A percentile compares a stretch with the other conserved stretches of the same genome.
These are phyloP conservation scores for Drosophila paramelanica DNA, from an alignment of 2,888 invertebrate species.

Conservation along the genomic window DNA sequence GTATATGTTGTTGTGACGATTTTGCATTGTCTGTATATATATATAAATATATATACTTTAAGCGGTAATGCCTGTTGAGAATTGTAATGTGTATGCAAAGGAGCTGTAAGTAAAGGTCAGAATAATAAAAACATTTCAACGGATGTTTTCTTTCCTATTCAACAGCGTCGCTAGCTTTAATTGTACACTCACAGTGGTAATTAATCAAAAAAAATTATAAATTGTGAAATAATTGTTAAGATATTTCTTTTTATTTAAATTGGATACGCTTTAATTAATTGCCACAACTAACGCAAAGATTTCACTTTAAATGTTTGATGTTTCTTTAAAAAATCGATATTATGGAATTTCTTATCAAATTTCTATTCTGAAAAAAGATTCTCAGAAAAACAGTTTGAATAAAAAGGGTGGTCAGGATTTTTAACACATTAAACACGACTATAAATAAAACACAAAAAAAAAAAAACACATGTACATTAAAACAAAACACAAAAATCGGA, in stretches of 20 bases:
- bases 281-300: not conserved
- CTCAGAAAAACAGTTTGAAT: not conserved
- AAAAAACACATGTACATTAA: constrained; percentile 9
- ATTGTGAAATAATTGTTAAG: not conserved
- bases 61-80: constrained; percentile 30
- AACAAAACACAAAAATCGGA: not conserved
- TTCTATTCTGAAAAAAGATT: not conserved
- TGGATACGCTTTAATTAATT: not conserved
- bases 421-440: constrained; percentile 8
- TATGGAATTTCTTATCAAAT: not conserved
- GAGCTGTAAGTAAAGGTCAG: constrained; percentile 57
- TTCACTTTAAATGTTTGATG: not conserved
- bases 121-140: not conserved
- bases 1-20: constrained; percentile 19
- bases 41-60: constrained; percentile 23
- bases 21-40: constrained; percentile 24
- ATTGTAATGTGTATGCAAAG: constrained; percentile 34
- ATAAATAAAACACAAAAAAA: constrained; percentile 8
- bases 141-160: not conserved
- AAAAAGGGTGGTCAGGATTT: constrained; percentile 6
- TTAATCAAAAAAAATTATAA: constrained; percentile 6
- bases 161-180: constrained; percentile 14
- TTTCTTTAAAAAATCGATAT: not conserved
- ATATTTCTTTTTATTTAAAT: not conserved
- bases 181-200: constrained; percentile 1